These are phyloP conservation scores for Rutpela maculata DNA, from an alignment of 2,888 invertebrate genomes.

Conservation along the genomic window DNA sequence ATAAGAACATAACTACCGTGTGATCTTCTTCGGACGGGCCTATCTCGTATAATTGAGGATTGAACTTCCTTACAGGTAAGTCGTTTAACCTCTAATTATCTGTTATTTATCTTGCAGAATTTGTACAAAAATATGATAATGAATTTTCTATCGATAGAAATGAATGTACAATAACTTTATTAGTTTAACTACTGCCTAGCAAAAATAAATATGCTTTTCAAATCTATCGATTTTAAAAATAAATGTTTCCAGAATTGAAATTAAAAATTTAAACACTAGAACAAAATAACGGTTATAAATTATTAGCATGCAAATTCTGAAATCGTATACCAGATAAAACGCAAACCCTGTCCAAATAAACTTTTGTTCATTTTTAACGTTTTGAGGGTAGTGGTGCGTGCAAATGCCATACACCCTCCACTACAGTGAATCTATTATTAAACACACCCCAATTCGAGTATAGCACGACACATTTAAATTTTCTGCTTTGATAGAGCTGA, in stretches of 20 bases:
- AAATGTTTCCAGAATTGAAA: not conserved
- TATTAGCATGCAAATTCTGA: constrained; percentile 44
- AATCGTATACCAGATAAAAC: constrained; percentile 43
- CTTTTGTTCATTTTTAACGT: constrained; percentile 53
- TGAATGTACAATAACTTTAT: too few relatives aligned
- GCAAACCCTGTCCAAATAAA: constrained; percentile 49
- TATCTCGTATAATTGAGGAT: too few relatives aligned
- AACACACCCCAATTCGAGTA: constrained; percentile 59
- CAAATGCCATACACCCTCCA: constrained; percentile 57
- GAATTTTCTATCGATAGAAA: too few relatives aligned
- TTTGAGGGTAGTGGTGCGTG: constrained; percentile 55
- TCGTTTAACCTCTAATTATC: too few relatives aligned
- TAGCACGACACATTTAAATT: constrained; percentile 63
- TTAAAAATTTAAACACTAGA: constrained; percentile 11
- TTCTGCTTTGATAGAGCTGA: constrained; percentile 63
- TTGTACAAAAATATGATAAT: too few relatives aligned
- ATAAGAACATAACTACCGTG: too few relatives aligned
- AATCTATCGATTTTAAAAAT: not conserved
- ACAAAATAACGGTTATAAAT: constrained; percentile 26
- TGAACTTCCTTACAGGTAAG: too few relatives aligned
- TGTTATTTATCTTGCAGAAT: too few relatives aligned
- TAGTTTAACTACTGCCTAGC: too few relatives aligned
- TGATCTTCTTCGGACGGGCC: too few relatives aligned
- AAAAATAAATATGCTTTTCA: not conserved
- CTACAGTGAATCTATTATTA: constrained; percentile 61